Evolutionary conservation across 2,888 invertebrate genomes (phyloP), one percentile per base, ranked within the genome.

Genomic region (Calameuta filiformis): DNA sequence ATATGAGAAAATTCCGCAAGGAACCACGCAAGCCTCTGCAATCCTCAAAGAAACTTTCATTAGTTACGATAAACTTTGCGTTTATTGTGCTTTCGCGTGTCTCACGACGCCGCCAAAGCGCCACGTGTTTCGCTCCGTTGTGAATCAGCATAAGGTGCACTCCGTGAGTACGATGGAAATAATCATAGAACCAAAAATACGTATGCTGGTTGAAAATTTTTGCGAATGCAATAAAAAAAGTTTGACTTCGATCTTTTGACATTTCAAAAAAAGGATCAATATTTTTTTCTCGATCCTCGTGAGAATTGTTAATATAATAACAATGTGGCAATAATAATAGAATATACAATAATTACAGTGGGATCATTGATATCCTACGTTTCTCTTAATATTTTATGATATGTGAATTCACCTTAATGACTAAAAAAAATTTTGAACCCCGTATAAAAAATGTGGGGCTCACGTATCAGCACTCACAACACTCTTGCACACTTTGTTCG

Each of bases 381-480:
- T 9, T 56, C 9, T 23, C 56, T 56, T 56, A 23, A 56, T 56
- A 1, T 23, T 23, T 2, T 56, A 56, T 56, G 71, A 71, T 71
- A 71, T 71, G 71, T 71, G 31, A 71, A 71, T 71, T 71, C 71
- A 33, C 71, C 71, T 71, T 71, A 71, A 71, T 23, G 71, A 71
- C 31, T 71, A 71, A 71, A 34, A 56, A 56, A 56, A 56, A 56
- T 4, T 0, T 71, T 31, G 12, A 71, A 31, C 71, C 71, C 34
- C 71, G 12, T 71, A 34, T 31, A 71, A 71, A 71, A 71, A 71
- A 71, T 69, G 1, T 31, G 23, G 71, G 71, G 31, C 9, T 34
- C 71, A 31, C 71, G 31, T 11, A 33, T n/a, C 15, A 31, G 30
- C 71, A 33, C 71, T 3, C 33, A 9, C 9, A 23, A 33, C 71